Evolutionary conservation across 2,113 vertebrate genomes (phyloP), one percentile per base, ranked within the genome.

Genomic region (Delphinus delphis): DNA sequence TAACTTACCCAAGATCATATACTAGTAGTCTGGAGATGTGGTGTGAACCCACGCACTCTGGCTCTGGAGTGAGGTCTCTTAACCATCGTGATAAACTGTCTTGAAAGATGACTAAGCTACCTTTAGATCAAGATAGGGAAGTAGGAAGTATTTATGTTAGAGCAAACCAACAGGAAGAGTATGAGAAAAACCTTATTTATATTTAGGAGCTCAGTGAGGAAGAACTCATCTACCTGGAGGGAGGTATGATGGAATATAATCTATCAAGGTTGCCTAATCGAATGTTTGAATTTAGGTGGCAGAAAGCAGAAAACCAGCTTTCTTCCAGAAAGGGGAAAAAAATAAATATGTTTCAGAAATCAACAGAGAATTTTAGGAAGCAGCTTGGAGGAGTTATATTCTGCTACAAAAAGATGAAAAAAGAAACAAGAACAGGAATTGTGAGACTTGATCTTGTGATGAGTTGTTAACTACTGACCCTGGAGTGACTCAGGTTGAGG

Each of bases 291-390:
- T 25, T 76, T 38, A 77, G 26, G 3, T 12, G 14, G 71, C 28
- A 95, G 33, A 91, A 50, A 26, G 36, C 15, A 68, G 74, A 80
- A 90, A 90, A 44, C 0, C 47, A 83, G 44, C 33, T 89, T 58
- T 63, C 47, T 31, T 79, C 76, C 76, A 60, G n/a, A 53, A 58
- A 47, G 14, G 23, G 31, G 31, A 5, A 31, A 63, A 14, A 60
- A 58, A 18, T 53, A 53, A 3, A 14, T 8, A 38, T 3, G 1
- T 41, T 28, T 85, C 81, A 71, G 11, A 76, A 77, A 67, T 80
- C 77, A 79, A 90, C 14, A 71, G 31, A 65, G 33, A 89, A 28
- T 68, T 95, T 87, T 53, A 95, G 44, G 38, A 92, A 84, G 88
- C 26, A 76, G 65, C 55, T 83, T 36, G 36, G 50, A 80, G 62